Percentiles rank a stretch among this genome's conserved stretches.
phyloP scores from a whole-genome alignment of 64 coral and sea anemone genomes.

The Platygyra sinensis region DNA sequence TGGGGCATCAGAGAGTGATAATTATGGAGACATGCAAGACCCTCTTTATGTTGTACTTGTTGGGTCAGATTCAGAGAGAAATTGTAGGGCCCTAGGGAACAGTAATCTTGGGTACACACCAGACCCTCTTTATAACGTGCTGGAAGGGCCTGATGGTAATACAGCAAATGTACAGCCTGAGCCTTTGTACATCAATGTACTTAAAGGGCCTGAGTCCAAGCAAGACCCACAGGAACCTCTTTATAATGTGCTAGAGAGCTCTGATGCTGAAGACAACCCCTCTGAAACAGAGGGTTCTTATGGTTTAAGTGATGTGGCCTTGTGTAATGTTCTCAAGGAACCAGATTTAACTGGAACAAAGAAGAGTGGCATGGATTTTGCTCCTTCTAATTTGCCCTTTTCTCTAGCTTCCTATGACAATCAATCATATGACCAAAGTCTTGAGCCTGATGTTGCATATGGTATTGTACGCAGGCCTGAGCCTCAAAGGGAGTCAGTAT shows the following conservation, averaged over 20 bases:
- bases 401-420: neutral
- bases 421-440: conserved; percentile 4
- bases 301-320: neutral
- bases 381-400: neutral
- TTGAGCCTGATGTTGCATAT: neutral
- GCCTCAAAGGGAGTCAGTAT: neutral
- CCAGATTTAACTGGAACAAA: neutral
- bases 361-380: too few species aligned
- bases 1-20: too few species aligned
- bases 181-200: neutral
- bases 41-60: too few species aligned
- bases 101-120: too few species aligned
- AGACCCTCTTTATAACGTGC: neutral
- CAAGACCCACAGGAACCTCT: neutral
- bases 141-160: neutral
- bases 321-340: neutral
- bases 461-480: neutral
- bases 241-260: conserved; percentile 3
- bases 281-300: too few species aligned
- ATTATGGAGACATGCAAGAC: too few species aligned
- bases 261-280: neutral
- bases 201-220: neutral
- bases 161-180: too few species aligned
- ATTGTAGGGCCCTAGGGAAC: too few species aligned
- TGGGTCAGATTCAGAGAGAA: too few species aligned